Base-by-base conservation (phyloP, 2,113 vertebrate species). In the Oplegnathus fasciatus region DNA sequence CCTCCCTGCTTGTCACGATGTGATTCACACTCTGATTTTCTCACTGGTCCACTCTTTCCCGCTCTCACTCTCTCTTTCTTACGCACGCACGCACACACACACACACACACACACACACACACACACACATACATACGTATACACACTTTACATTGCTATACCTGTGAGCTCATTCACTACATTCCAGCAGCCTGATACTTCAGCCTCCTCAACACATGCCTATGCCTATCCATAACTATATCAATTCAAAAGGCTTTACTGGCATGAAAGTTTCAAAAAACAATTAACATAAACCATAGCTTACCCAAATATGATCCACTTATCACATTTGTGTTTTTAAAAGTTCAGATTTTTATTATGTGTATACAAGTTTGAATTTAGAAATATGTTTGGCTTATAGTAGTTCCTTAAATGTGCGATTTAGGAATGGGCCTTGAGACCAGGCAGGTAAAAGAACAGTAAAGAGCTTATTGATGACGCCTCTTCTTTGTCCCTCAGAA, bases 21-120 rank as follows among this genome's bases (percentile, higher is more conserved):
- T 87, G 84, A 89, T 70, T 90, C 70, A 83, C 22, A 34, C 40
- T 71, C 52, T 61, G 78, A 58, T 54, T 79, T 80, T 78, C 4
- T 55, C 4, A 55, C 52, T 42, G 18, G 9, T 57, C 17, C 3
- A 37, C 55, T 24, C 44, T 48, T 55, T 65, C 28, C 78, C 15
- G 0, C 65, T 46, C 62, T 60, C 78, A 2, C 48, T 20, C 58
- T 66, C 20, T 18, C 18, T n/a, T 7, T 6, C 17, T 28, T 44
- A 62, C 67, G 46, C 67, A 46, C 28, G 26, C n/a, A 62, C 46
- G 61, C 28, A 57, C 55, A 70, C 60, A 5, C 34, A 62, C 30
- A 30, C 28, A 40, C 52, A 44, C 37, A 58, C 50, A n/a, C n/a
- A n/a, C n/a, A n/a, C n/a, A n/a, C n/a, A n/a, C n/a, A n/a, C n/a